These are phyloP conservation scores for Anoplopoma fimbria DNA, from an alignment of 2,113 vertebrate species.

Conservation along the genomic window DNA sequence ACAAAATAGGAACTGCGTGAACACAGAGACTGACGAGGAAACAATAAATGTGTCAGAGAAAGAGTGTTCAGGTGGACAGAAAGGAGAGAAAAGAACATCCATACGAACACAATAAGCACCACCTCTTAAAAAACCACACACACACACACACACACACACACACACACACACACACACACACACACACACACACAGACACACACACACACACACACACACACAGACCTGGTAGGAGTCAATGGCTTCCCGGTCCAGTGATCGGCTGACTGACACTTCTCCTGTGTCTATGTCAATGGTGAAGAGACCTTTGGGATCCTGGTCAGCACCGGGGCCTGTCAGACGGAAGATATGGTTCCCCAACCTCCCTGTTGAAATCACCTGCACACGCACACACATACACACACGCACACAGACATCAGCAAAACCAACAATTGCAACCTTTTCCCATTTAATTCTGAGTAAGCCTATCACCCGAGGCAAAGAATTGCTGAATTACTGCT, in stretches of 20 bases:
- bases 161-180: slow-evolving; percentile 65
- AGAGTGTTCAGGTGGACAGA: neutral
- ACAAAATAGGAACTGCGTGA: neutral
- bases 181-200: neutral
- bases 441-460: neutral
- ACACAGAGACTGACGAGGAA: neutral
- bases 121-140: neutral
- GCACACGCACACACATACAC: slow-evolving; percentile 45
- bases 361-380: slow-evolving; percentile 90
- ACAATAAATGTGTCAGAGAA: neutral
- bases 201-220: slow-evolving; percentile 43
- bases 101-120: neutral
- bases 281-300: slow-evolving; percentile 92
- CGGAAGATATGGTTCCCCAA: slow-evolving; percentile 89
- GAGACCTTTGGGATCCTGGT: slow-evolving; percentile 92
- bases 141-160: neutral
- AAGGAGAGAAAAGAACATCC: neutral
- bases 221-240: slow-evolving; percentile 91
- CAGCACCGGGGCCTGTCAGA: slow-evolving; percentile 92
- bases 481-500: neutral
- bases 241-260: slow-evolving; percentile 89
- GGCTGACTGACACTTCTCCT: slow-evolving; percentile 91
- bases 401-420: slow-evolving; percentile 17
- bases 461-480: neutral
- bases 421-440: neutral